phyloP scores from a whole-genome alignment of 2,797 vertebrate genomes.

The Macropus fuliginosus region DNA sequence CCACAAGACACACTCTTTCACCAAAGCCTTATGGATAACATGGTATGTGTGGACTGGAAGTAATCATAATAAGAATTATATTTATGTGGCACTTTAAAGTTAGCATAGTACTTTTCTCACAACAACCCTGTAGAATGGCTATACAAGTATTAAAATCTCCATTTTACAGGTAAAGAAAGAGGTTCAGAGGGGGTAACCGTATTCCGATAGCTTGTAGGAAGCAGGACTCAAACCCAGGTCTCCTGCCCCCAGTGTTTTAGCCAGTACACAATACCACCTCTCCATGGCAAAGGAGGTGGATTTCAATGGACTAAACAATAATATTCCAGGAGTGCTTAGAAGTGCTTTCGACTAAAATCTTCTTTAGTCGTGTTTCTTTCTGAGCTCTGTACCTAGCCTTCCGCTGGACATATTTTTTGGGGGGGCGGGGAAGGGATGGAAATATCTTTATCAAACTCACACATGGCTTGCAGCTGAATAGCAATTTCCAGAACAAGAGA shows the following conservation, averaged over 20 bases:
- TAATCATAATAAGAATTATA: neutral
- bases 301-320: neutral
- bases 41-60: too few relatives aligned
- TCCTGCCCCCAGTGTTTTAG: neutral
- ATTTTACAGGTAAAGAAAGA: neutral
- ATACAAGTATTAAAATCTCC: too few relatives aligned
- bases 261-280: neutral
- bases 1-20: too few relatives aligned
- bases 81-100: neutral
- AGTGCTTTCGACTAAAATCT: neutral
- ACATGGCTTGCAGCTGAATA: neutral
- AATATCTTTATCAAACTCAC: neutral
- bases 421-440: too few relatives aligned
- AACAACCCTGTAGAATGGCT: too few relatives aligned
- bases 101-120: too few relatives aligned
- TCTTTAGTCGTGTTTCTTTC: neutral
- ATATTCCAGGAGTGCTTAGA: neutral
- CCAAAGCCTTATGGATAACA: too few relatives aligned
- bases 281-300: neutral
- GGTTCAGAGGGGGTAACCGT: neutral
- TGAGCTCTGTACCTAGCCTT: neutral
- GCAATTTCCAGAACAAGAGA: neutral
- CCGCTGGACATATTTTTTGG: neutral
- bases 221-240: too few relatives aligned
- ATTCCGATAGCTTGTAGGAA: neutral